These are phyloP conservation scores for Pachycephus smyrnensis DNA, from an alignment of 2,888 invertebrate genomes.

Conservation along the genomic window DNA sequence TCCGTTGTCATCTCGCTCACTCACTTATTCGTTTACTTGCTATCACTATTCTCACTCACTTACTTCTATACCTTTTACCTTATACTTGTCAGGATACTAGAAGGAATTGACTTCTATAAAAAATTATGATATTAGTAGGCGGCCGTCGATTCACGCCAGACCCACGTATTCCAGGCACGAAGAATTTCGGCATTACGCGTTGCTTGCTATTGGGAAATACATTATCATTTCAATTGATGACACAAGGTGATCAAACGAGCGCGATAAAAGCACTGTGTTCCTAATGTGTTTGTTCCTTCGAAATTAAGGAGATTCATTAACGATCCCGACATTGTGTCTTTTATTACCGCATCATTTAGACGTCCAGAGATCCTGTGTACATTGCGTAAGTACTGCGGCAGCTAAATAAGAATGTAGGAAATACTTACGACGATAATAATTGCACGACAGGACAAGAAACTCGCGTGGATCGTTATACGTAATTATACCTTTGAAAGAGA, in stretches of 20 bases:
- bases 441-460: too few species aligned
- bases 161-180: background rate
- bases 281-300: background rate
- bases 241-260: background rate
- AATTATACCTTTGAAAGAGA: background rate
- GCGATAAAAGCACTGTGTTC: background rate
- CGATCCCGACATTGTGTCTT: background rate
- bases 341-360: background rate
- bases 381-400: background rate
- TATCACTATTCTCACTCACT: background rate
- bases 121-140: background rate
- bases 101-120: background rate
- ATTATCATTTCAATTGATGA: background rate
- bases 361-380: background rate
- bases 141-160: background rate
- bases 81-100: background rate
- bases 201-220: background rate
- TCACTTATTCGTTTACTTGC: background rate
- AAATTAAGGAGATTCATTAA: background rate
- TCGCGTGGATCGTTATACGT: background rate
- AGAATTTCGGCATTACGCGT: background rate
- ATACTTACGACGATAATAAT: too few species aligned
- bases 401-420: too few species aligned
- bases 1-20: background rate
- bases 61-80: background rate